Evolutionary conservation across 1,140 invertebrate genomes (phyloP).

Genomic region (Hestina assimilis): DNA sequence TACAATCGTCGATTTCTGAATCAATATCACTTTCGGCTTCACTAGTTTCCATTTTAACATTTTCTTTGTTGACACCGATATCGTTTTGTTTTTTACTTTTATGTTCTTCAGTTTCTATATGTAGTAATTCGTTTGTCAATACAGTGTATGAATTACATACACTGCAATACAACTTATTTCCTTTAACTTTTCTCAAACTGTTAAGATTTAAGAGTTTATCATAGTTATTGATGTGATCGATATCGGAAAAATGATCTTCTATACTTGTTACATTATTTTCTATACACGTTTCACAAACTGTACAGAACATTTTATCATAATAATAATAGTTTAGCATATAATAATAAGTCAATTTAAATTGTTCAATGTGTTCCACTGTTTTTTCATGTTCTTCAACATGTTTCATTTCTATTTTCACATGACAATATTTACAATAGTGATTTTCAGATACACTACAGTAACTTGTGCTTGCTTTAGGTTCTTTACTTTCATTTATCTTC

Average conservation of each 20-base stretch:
- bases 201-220: neutral
- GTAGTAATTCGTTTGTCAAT: constrained; percentile 4
- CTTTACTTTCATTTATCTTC: too few relatives aligned
- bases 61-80: too few relatives aligned
- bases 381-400: neutral
- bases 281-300: constrained; percentile 4
- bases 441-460: too few relatives aligned
- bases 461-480: too few relatives aligned
- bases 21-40: too few relatives aligned
- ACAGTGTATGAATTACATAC: neutral
- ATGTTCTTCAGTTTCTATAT: constrained; percentile 3
- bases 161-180: neutral
- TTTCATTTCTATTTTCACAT: neutral
- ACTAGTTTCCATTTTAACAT: too few relatives aligned
- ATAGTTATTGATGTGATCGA: constrained; percentile 1
- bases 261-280: constrained; percentile 1
- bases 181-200: neutral
- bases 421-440: neutral
- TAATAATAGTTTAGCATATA: neutral
- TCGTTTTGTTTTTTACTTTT: too few relatives aligned
- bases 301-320: constrained; percentile 1
- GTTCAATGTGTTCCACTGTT: neutral
- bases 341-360: constrained; percentile 1
- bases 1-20: too few relatives aligned
- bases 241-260: neutral